Percentiles rank a stretch among this genome's conserved stretches.
These are phyloP conservation scores for Acomys russatus DNA, from an alignment of 2,797 vertebrate species.

Conservation along the genomic window DNA sequence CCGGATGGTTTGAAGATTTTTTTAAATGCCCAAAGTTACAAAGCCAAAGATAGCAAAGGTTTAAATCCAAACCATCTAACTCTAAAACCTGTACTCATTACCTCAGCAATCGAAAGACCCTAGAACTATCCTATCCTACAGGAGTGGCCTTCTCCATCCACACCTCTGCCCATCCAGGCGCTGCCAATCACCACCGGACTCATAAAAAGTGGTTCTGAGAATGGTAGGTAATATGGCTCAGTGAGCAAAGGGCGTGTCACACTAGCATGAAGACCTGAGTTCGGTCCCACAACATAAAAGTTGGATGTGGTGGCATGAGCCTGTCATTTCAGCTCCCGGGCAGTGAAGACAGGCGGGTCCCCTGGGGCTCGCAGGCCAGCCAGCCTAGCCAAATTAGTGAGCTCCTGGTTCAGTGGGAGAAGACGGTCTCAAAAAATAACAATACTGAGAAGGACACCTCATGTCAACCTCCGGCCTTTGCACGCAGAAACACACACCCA, in stretches of 20 bases:
- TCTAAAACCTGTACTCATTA: not conserved
- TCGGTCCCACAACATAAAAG: not conserved
- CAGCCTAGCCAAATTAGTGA: not conserved
- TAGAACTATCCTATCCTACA: not conserved
- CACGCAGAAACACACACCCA: not conserved
- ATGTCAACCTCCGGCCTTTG: not conserved
- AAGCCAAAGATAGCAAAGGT: constrained; percentile 18
- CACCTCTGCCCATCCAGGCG: not conserved
- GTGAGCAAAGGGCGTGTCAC: not conserved
- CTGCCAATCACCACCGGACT: not conserved
- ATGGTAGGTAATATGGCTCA: not conserved
- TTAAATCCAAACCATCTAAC: constrained; percentile 45
- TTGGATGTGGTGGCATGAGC: not conserved
- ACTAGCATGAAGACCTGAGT: not conserved
- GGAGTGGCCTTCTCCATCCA: not conserved
- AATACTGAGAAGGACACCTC: not conserved
- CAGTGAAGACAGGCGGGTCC: no score
- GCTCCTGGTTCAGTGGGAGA: not conserved
- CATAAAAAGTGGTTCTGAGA: not conserved
- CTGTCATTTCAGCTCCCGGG: not conserved
- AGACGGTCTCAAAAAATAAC: not conserved
- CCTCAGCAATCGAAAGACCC: not conserved
- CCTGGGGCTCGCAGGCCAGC: not conserved
- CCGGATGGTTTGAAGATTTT: not conserved
- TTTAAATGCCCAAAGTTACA: constrained; percentile 2